Evolutionary conservation across 2,113 vertebrate genomes (phyloP).

Genomic region (Colaptes auratus): DNA sequence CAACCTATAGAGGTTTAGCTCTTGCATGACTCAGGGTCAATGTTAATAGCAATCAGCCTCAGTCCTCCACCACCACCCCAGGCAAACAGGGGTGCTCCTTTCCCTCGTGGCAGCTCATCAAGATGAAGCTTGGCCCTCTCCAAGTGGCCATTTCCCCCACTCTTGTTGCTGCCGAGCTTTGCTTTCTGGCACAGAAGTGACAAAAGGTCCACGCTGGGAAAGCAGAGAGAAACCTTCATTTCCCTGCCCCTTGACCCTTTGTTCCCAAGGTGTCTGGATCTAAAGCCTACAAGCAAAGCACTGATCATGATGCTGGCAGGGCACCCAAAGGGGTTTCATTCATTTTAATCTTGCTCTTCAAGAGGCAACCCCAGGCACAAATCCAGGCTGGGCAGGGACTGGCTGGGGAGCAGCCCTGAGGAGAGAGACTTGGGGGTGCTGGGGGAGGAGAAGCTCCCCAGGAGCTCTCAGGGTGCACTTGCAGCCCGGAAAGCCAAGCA

Average conservation of each 20-base stretch:
- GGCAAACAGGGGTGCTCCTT: neutral
- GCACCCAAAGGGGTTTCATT: neutral
- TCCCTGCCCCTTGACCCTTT: neutral
- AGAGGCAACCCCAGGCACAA: too few species aligned
- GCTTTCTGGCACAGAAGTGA: neutral
- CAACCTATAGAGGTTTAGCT: conserved; percentile 10
- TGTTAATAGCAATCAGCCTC: neutral
- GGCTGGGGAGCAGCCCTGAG: too few species aligned
- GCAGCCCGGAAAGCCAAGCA: too few species aligned
- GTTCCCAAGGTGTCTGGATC: neutral
- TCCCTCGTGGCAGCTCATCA: neutral
- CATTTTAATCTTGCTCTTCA: neutral
- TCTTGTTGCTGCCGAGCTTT: neutral
- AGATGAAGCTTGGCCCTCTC: neutral
- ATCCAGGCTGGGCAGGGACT: too few species aligned
- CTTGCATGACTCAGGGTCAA: neutral
- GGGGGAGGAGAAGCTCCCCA: too few species aligned
- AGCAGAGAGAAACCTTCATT: neutral
- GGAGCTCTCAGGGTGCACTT: too few species aligned
- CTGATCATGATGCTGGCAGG: neutral
- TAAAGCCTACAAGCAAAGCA: neutral
- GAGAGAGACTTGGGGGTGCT: too few species aligned
- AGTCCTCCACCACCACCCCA: conserved; percentile 15
- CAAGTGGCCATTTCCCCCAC: neutral
- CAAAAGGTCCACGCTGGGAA: rapidly evolving